These are phyloP conservation scores for Trichacis sp. DNA, from an alignment of 2,888 invertebrate genomes.

Conservation along the genomic window DNA sequence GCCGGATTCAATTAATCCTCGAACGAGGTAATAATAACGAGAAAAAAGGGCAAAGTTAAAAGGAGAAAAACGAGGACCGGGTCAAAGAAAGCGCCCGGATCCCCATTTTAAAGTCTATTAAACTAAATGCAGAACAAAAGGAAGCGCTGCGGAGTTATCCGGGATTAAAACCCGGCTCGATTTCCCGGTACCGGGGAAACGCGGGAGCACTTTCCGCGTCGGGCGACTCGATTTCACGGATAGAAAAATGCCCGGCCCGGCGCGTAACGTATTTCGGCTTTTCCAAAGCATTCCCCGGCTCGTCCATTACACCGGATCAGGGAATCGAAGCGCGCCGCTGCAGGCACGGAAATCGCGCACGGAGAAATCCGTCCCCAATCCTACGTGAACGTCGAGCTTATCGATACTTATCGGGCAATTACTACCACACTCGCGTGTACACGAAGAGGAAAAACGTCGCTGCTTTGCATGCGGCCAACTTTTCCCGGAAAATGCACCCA, in stretches of 20 bases:
- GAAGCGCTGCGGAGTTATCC: conserved; percentile 8
- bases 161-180: conserved; percentile 33
- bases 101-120: conserved; percentile 16
- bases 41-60: not conserved
- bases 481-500: no score
- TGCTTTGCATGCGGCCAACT: no score
- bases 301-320: conserved; percentile 20
- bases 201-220: conserved; percentile 28
- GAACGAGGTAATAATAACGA: not conserved
- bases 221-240: conserved; percentile 31
- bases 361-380: no score
- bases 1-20: not conserved
- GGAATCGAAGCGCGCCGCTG: conserved; percentile 13
- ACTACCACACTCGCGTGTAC: no score
- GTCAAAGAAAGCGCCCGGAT: not conserved
- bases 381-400: no score
- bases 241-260: conserved; percentile 32
- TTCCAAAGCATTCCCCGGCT: conserved; percentile 16
- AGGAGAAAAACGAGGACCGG: not conserved
- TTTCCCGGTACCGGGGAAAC: conserved; percentile 30
- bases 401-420: no score
- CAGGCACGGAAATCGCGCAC: no score
- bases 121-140: conserved; percentile 9
- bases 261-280: conserved; percentile 30
- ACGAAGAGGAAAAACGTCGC: no score